phyloP scores from a whole-genome alignment of 2,797 vertebrate genomes.

The Hoplostethus atlanticus region DNA sequence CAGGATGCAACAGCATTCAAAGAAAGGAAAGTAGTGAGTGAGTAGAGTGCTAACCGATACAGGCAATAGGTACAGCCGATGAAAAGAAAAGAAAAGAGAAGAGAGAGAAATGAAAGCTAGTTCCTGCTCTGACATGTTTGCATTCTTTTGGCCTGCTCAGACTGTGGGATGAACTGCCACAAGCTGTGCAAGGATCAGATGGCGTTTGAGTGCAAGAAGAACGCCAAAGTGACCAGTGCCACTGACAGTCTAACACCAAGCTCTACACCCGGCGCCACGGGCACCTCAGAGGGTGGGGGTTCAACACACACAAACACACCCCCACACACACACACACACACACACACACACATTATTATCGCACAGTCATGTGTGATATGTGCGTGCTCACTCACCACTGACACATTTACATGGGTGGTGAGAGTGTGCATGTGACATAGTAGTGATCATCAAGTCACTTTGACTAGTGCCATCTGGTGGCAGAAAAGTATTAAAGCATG shows the following conservation, averaged over 20 bases:
- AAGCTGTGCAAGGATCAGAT: slow-evolving; percentile 96
- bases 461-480: slow-evolving; percentile 52
- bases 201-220: slow-evolving; percentile 95
- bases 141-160: slow-evolving; percentile 70
- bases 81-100: slow-evolving; percentile 2
- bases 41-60: no score
- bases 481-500: slow-evolving; percentile 1
- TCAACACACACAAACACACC: neutral
- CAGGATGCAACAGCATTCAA: slow-evolving; percentile 56
- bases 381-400: neutral
- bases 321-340: slow-evolving; percentile 13
- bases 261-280: slow-evolving; percentile 78
- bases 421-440: neutral
- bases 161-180: slow-evolving; percentile 98
- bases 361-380: neutral
- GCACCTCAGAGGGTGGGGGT: slow-evolving; percentile 80
- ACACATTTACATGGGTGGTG: neutral
- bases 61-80: neutral
- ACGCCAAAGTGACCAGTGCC: slow-evolving; percentile 71
- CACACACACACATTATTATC: neutral
- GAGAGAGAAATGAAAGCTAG: neutral
- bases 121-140: slow-evolving; percentile 70
- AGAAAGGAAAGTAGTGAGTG: slow-evolving; percentile 30
- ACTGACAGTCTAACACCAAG: slow-evolving; percentile 84
- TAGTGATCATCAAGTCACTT: neutral